A percentile compares a stretch with the other conserved stretches of the same genome.
Conservation (phyloP, 2,113 vertebrate species). For the Cephalopterus ornatus region DNA sequence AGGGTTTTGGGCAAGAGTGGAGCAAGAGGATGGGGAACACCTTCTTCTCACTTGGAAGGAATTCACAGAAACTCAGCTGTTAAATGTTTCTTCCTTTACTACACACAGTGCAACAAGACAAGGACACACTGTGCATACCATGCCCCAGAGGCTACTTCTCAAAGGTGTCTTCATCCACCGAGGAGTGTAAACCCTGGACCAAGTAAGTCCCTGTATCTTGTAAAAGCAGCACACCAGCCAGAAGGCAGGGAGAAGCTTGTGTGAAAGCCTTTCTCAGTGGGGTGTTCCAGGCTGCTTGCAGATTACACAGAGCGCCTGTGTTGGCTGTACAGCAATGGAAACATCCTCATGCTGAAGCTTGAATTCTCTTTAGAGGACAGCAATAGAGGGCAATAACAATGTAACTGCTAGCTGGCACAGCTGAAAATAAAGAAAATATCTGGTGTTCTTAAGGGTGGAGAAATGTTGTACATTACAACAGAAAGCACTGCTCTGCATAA, state of each 20-base stretch:
- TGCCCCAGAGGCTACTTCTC: slow-evolving; percentile 87
- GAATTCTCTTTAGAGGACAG: neutral
- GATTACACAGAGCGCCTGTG: neutral
- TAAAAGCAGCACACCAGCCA: neutral
- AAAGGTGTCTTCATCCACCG: slow-evolving; percentile 61
- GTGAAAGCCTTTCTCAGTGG: neutral
- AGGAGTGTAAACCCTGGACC: slow-evolving; percentile 87
- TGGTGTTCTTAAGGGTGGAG: neutral
- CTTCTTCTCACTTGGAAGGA: neutral
- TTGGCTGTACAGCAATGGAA: neutral
- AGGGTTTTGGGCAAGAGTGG: accelerated
- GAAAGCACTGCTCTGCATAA: neutral
- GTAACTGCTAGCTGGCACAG: neutral
- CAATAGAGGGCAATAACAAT: neutral
- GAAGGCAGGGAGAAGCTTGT: neutral
- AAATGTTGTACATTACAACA: neutral
- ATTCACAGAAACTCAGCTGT: neutral
- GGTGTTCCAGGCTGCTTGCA: neutral
- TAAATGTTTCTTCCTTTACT: neutral
- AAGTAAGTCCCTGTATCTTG: slow-evolving; percentile 79
- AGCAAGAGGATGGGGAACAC: neutral
- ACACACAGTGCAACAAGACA: slow-evolving; percentile 73
- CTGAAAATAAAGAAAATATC: neutral
- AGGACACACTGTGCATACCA: slow-evolving; percentile 64
- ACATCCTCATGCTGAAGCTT: neutral